These are phyloP conservation scores for Chrosomus eos DNA, from an alignment of 2,797 vertebrate species.

Conservation along the genomic window DNA sequence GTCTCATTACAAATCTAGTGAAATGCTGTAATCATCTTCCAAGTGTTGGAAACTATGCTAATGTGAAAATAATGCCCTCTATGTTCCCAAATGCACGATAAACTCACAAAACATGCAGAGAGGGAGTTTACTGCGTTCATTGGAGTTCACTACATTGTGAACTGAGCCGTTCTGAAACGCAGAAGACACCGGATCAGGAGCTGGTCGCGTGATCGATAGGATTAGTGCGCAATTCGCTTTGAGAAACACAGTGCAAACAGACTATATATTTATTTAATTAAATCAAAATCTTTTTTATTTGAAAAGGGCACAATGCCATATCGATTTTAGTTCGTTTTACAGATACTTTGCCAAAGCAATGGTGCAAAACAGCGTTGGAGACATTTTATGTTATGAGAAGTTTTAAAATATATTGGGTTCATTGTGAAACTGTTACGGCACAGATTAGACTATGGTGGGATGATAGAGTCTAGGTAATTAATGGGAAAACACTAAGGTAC, in stretches of 20 bases:
- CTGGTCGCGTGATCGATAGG: neutral
- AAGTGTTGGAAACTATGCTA: neutral
- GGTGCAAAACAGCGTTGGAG: neutral
- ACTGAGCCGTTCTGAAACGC: neutral
- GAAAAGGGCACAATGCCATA: no score
- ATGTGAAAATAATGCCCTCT: neutral
- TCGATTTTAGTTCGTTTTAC: neutral
- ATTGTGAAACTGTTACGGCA: neutral
- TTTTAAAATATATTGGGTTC: neutral
- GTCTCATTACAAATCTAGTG: neutral
- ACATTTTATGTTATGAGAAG: neutral
- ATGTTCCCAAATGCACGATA: neutral
- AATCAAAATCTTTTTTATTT: neutral
- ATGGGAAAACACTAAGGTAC: slow-evolving; percentile 73
- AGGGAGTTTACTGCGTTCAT: neutral
- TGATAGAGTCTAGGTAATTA: neutral
- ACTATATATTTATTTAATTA: neutral
- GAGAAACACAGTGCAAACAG: neutral
- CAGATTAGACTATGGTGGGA: neutral
- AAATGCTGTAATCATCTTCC: neutral
- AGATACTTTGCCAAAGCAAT: neutral
- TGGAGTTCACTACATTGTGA: neutral
- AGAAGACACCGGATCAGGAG: neutral
- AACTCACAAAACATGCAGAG: neutral
- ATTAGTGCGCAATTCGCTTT: neutral